Base-by-base conservation (phyloP, 2,888 invertebrate species). In the Escarpia spicata region DNA sequence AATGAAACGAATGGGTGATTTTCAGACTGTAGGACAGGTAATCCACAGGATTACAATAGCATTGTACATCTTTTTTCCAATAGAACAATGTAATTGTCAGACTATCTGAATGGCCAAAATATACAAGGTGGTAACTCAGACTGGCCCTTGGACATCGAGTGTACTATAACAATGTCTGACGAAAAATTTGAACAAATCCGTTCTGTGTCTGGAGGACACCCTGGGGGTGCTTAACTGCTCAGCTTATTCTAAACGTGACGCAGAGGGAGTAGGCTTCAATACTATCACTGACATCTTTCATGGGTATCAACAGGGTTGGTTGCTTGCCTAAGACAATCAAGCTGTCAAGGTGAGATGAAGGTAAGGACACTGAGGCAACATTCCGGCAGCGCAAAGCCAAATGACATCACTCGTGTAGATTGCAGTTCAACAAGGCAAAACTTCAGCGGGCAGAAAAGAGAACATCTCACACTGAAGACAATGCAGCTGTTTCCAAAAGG, bases 361-460 rank as follows among this genome's bases (percentile, higher is more conserved):
- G 90, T 90, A 12, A 12, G 15, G 90, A 19, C 90, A 90, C 10
- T 90, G 37, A 90, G 90, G 12, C 12, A 90, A 90, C 15, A 12
- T 90, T 90, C 90, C 90, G 90, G 90, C 90, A 90, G 90, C 90
- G 15, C 90, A 90, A 90, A 90, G 90, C 90, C 90, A 90, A 90
- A 90, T 90, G 90, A 12, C 90, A 90, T 19, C 12, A 90, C 12
- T 90, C 90, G 9, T 12, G 90, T 90, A 8, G 15, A 90, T 8
- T 8, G 10, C 90, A 90, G 15, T 90, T 4, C 90, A 90, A 90
- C 90, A 90, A 90, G 90, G 10, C 15, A 90, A 90, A 9, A 90
- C 90, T 10, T 90, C 90, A 90, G 90, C 90, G 90, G 15, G 0
- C 90, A 90, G 15, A 90, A 19, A 90, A 90, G 90, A 90, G 90